These are phyloP conservation scores for Spodoptera littoralis DNA, from an alignment of 2,888 invertebrate species.

Conservation along the genomic window DNA sequence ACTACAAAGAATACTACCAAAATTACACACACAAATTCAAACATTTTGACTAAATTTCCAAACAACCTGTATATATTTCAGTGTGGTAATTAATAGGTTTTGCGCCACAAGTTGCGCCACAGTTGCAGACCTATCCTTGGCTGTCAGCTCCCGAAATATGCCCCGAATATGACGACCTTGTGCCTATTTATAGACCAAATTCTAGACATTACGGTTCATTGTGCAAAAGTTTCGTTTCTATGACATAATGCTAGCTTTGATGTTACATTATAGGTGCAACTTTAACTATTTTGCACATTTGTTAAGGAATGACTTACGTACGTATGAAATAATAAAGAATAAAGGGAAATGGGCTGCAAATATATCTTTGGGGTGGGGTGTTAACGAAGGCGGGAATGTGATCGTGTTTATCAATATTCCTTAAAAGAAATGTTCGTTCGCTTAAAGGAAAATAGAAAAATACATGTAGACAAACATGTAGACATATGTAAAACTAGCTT, in stretches of 20 bases:
- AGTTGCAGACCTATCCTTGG: conserved; percentile 68
- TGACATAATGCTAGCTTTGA: not conserved
- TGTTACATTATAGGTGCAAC: too few relatives aligned
- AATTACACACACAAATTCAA: not conserved
- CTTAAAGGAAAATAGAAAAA: too few relatives aligned
- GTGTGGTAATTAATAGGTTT: conserved; percentile 74
- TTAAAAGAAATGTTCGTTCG: too few relatives aligned
- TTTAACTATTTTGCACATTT: too few relatives aligned
- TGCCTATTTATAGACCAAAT: conserved; percentile 32
- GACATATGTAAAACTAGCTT: too few relatives aligned
- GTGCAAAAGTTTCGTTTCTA: conserved; percentile 12
- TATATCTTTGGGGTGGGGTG: too few relatives aligned
- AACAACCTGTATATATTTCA: conserved; percentile 60
- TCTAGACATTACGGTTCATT: conserved; percentile 4
- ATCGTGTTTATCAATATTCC: too few relatives aligned
- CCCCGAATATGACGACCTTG: conserved; percentile 46
- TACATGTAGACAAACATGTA: too few relatives aligned
- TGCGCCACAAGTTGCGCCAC: conserved; percentile 67
- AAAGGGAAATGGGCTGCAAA: too few relatives aligned
- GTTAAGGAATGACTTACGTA: too few relatives aligned
- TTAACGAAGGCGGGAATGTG: too few relatives aligned
- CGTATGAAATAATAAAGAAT: too few relatives aligned
- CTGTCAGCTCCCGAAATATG: conserved; percentile 62
- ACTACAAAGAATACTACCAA: not conserved
- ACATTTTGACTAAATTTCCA: not conserved